Percentiles rank a stretch among this genome's conserved stretches.
These are phyloP conservation scores for Cuculus canorus DNA, from an alignment of 2,797 vertebrate genomes.

Conservation along the genomic window DNA sequence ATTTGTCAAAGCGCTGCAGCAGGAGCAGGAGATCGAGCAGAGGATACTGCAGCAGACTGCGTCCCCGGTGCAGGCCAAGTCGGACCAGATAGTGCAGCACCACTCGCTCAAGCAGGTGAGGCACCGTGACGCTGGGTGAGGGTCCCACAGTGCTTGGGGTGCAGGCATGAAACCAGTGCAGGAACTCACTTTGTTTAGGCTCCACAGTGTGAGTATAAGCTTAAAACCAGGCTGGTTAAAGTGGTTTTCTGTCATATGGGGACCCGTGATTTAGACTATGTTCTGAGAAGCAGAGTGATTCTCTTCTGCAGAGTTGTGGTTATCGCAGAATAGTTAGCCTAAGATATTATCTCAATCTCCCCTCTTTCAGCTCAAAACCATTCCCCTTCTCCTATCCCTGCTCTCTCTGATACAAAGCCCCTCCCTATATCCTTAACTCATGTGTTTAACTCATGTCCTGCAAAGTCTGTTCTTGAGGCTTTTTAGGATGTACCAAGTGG, in stretches of 20 bases:
- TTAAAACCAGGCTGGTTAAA: neutral
- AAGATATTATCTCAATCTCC: too few species aligned
- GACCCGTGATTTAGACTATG: too few species aligned
- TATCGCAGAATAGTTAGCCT: neutral
- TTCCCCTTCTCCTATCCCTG: too few species aligned
- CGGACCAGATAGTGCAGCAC: slow-evolving; percentile 81
- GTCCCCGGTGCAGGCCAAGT: slow-evolving; percentile 77
- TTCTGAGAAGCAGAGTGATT: neutral
- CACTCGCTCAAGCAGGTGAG: slow-evolving; percentile 87
- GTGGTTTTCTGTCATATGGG: neutral
- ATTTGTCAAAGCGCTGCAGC: slow-evolving; percentile 96
- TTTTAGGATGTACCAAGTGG: neutral
- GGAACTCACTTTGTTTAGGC: neutral
- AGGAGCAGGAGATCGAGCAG: slow-evolving; percentile 99
- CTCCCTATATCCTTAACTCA: too few species aligned
- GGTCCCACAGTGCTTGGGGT: rapidly evolving
- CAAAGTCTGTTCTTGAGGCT: neutral
- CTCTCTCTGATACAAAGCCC: too few species aligned
- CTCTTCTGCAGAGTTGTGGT: neutral
- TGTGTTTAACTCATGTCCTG: neutral
- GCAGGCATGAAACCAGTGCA: rapidly evolving
- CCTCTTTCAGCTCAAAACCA: too few species aligned
- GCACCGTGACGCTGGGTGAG: rapidly evolving
- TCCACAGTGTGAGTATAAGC: neutral
- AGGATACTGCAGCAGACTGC: slow-evolving; percentile 89